Conservation (phyloP, 1,140 invertebrate species). For the Drosophila varians region DNA sequence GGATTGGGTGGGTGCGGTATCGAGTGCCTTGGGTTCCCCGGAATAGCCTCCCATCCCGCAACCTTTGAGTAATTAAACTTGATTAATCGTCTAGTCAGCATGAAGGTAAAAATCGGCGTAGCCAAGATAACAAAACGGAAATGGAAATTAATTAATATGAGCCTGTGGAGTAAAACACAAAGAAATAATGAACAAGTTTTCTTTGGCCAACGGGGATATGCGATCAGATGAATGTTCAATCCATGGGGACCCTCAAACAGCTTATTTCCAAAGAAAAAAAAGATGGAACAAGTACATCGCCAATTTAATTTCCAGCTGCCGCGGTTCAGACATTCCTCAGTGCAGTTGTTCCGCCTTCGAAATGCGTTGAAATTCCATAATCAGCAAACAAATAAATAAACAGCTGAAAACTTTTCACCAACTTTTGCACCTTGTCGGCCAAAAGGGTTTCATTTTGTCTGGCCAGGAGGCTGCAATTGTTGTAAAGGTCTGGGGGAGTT, state of each 20-base stretch:
- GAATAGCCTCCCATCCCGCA: background rate
- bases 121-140: slow-evolving; percentile 76
- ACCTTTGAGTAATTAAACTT: slow-evolving; percentile 73
- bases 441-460: slow-evolving; percentile 48
- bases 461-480: slow-evolving; percentile 40
- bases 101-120: slow-evolving; percentile 77
- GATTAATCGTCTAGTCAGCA: slow-evolving; percentile 78
- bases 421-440: slow-evolving; percentile 40
- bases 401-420: slow-evolving; percentile 60
- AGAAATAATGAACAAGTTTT: slow-evolving; percentile 42
- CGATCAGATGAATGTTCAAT: slow-evolving; percentile 4
- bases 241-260: background rate
- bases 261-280: background rate
- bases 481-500: too few relatives aligned
- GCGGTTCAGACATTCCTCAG: slow-evolving; percentile 34
- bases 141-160: slow-evolving; percentile 80
- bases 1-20: slow-evolving; percentile 23
- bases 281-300: background rate
- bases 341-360: slow-evolving; percentile 21
- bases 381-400: slow-evolving; percentile 71
- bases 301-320: slow-evolving; percentile 55
- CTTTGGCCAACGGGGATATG: background rate
- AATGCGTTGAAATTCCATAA: slow-evolving; percentile 57
- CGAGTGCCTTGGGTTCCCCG: background rate
- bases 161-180: slow-evolving; percentile 28